Conservation (phyloP, 2,113 vertebrate genomes). For the Hassar affinis region DNA sequence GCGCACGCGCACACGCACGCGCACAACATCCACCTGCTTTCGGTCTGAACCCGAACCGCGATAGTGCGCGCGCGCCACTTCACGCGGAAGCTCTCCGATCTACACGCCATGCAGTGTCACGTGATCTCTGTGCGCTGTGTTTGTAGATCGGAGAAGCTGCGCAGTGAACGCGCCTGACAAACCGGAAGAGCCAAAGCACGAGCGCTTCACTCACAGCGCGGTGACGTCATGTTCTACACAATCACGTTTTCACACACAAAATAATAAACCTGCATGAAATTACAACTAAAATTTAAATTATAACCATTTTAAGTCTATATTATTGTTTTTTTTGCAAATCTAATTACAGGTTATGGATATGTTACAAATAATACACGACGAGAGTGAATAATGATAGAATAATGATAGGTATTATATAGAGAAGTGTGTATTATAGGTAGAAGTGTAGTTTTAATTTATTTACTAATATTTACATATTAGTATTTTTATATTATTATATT, state of each 20-base stretch:
- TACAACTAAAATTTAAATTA: not conserved
- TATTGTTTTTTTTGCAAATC: not conserved
- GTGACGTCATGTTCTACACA: no score
- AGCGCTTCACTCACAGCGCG: not conserved
- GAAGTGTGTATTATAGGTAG: no score
- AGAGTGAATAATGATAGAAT: no score
- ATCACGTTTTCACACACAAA: no score
- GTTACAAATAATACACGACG: no score
- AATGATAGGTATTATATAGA: no score
- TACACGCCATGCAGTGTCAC: not conserved
- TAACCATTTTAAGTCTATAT: not conserved
- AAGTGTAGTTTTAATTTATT: no score
- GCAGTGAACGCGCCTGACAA: not conserved
- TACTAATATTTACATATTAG: no score
- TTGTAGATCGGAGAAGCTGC: not conserved
- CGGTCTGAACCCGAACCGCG: not conserved
- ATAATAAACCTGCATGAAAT: not conserved
- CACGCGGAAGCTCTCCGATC: not conserved
- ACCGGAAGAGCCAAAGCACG: constrained; percentile 14
- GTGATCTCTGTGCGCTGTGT: rapidly evolving
- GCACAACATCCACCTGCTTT: constrained; percentile 29
- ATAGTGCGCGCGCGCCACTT: not conserved
- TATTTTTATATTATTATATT: no score
- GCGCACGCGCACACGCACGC: no score
- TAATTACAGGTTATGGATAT: no score